phyloP scores from a whole-genome alignment of 2,888 invertebrate genomes.

The Callimorpha dominula region DNA sequence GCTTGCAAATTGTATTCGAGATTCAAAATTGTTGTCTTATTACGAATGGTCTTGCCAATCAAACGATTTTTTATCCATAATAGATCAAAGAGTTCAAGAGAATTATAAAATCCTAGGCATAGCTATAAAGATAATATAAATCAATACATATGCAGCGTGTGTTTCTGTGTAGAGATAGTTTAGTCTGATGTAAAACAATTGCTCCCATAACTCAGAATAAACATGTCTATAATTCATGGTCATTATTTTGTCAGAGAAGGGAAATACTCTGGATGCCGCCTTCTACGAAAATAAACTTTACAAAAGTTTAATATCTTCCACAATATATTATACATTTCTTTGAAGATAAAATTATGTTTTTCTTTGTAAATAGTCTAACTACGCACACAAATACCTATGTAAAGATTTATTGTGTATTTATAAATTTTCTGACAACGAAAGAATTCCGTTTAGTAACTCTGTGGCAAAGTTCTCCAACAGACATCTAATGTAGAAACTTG shows the following conservation, averaged over 20 bases:
- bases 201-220: slow-evolving; percentile 2
- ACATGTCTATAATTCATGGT: slow-evolving; percentile 7
- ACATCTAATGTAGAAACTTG: not conserved
- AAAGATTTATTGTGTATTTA: not conserved
- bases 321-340: not conserved
- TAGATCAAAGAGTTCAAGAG: not conserved
- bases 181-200: slow-evolving; percentile 6
- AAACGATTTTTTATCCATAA: not conserved
- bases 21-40: not conserved
- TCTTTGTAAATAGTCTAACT: not conserved
- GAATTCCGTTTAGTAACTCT: not conserved
- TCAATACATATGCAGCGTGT: not conserved
- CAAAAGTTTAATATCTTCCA: not conserved
- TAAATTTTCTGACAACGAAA: too few relatives aligned
- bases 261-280: not conserved
- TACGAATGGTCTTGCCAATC: not conserved
- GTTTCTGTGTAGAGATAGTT: not conserved
- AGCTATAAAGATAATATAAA: not conserved
- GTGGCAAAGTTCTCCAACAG: not conserved
- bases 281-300: slow-evolving; percentile 5
- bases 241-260: slow-evolving; percentile 6
- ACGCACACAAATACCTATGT: not conserved
- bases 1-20: too few relatives aligned
- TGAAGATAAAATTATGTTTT: slow-evolving; percentile 2
- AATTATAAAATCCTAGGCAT: not conserved